phyloP scores from a whole-genome alignment of 2,113 vertebrate genomes.

The Taxidea taxus region DNA sequence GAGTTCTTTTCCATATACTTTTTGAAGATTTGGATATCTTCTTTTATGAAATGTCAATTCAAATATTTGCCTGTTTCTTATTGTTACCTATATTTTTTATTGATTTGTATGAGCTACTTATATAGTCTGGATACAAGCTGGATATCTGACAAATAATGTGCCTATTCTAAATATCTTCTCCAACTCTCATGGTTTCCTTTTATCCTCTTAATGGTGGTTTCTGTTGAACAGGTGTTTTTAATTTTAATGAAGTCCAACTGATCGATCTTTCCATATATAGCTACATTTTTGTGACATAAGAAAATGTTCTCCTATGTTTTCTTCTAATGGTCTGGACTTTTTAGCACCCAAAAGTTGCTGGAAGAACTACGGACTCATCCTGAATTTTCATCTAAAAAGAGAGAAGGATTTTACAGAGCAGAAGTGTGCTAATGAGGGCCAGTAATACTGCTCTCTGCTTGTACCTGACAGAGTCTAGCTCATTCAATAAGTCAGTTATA shows the following conservation, averaged over 20 bases:
- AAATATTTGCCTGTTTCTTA: neutral
- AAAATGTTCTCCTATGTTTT: slow-evolving; percentile 14
- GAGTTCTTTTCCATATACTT: neutral
- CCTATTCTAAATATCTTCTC: neutral
- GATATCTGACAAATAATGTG: neutral
- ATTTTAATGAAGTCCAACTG: neutral
- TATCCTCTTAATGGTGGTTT: neutral
- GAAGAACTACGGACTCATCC: neutral
- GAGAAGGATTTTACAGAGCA: neutral
- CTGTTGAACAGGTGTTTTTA: neutral
- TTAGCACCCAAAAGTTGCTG: neutral
- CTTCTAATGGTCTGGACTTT: neutral
- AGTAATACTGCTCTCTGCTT: neutral
- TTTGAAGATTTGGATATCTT: neutral
- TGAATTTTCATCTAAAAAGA: neutral
- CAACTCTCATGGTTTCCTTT: neutral
- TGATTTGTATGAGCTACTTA: neutral
- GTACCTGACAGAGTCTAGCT: neutral
- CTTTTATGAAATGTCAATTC: neutral
- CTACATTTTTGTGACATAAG: neutral
- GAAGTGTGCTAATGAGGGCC: neutral
- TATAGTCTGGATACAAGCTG: neutral
- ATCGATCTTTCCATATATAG: neutral
- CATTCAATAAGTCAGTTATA: neutral
- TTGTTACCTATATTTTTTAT: neutral